A percentile compares a stretch with the other conserved stretches of the same genome.
Evolutionary conservation across 2,797 vertebrate species (phyloP).

Genomic region (Toxotes lorentzi): DNA sequence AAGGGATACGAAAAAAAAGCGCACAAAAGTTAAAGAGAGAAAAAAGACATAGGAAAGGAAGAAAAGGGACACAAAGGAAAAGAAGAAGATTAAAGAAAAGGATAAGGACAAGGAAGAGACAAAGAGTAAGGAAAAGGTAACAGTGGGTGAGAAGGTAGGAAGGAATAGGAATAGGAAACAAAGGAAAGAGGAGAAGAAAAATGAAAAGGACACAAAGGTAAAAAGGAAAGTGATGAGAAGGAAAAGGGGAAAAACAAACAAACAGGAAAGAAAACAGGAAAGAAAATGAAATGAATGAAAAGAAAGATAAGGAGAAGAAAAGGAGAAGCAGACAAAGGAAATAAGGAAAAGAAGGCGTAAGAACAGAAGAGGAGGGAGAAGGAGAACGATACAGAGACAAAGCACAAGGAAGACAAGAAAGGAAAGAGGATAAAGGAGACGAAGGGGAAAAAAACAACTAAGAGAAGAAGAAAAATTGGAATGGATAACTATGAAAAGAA

Average conservation of each 20-base stretch:
- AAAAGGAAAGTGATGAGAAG: background rate
- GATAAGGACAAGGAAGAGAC: background rate
- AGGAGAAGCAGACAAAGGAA: background rate
- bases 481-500: background rate
- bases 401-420: background rate
- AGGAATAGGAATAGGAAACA: too few species aligned
- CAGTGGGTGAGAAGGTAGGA: too few species aligned
- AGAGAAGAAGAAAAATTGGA: background rate
- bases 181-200: too few species aligned
- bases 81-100: background rate
- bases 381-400: background rate
- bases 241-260: too few species aligned
- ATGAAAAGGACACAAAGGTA: background rate
- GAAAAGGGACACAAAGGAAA: rapidly evolving
- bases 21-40: background rate
- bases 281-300: background rate
- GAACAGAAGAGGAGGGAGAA: background rate
- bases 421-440: slow-evolving; percentile 8
- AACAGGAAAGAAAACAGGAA: too few species aligned
- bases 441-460: background rate
- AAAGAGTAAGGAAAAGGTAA: too few species aligned
- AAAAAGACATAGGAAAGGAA: background rate
- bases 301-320: background rate
- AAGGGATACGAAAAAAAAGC: too few species aligned
- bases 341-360: background rate